A percentile compares a stretch with the other conserved stretches of the same genome.
Evolutionary conservation across 1,140 invertebrate genomes (phyloP).

Genomic region (Anagrus nilaparvatae): DNA sequence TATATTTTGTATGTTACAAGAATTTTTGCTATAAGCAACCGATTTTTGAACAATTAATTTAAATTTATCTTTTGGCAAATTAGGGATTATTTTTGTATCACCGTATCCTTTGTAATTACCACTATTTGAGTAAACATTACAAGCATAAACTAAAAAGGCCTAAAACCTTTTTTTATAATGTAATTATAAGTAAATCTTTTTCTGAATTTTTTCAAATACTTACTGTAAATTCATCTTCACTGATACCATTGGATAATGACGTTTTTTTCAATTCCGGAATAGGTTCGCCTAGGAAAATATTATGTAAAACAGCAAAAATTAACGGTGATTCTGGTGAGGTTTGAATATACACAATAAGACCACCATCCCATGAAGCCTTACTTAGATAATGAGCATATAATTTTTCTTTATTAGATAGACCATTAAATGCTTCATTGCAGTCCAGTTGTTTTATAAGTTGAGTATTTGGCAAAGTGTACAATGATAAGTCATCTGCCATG

Average conservation of each 20-base stretch:
- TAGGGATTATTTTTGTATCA: conserved; percentile 88
- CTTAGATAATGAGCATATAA: conserved; percentile 87
- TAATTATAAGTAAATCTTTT: neutral
- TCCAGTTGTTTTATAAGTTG: conserved; percentile 77
- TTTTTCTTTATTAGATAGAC: conserved; percentile 71
- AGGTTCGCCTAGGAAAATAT: conserved; percentile 63
- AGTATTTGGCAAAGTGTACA: conserved; percentile 69
- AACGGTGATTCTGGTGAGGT: conserved; percentile 81
- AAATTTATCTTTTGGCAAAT: conserved; percentile 62
- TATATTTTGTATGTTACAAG: conserved; percentile 44
- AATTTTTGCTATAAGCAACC: conserved; percentile 53
- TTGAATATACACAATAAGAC: conserved; percentile 75
- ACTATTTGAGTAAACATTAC: conserved; percentile 71
- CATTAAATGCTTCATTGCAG: conserved; percentile 71
- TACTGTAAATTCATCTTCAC: conserved; percentile 77
- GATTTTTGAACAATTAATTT: conserved; percentile 60
- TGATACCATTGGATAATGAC: conserved; percentile 50
- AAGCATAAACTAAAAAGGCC: conserved; percentile 79
- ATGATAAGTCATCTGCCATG: conserved; percentile 39
- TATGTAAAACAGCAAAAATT: conserved; percentile 74
- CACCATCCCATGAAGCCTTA: conserved; percentile 77
- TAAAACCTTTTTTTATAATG: no score
- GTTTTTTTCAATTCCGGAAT: conserved; percentile 57
- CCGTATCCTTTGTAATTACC: conserved; percentile 95
- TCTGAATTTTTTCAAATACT: conserved; percentile 17